A percentile compares a stretch with the other conserved stretches of the same genome.
phyloP scores from a whole-genome alignment of 1,140 invertebrate species.

The Cherax quadricarinatus region DNA sequence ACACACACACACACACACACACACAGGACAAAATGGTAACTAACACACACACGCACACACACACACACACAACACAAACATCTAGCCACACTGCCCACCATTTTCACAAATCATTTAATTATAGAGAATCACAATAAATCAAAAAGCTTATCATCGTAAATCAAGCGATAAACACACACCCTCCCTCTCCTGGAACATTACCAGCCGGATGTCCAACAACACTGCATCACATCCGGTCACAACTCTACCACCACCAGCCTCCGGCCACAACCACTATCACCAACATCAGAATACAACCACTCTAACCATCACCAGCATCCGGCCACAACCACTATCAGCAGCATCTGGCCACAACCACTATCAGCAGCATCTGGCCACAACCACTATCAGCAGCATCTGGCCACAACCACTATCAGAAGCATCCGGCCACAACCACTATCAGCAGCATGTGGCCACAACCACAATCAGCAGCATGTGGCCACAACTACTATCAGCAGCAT shows the following conservation, averaged over 20 bases:
- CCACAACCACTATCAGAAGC: too few species aligned
- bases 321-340: neutral
- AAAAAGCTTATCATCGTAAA: slow-evolving; percentile 56
- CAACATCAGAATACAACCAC: neutral
- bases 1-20: neutral
- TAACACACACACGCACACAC: neutral
- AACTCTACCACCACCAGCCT: neutral
- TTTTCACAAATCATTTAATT: slow-evolving; percentile 58
- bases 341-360: neutral
- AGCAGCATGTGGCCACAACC: too few species aligned
- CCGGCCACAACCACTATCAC: neutral
- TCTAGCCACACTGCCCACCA: neutral
- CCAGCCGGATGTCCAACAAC: slow-evolving; percentile 40
- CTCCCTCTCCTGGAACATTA: slow-evolving; percentile 13
- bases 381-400: too few species aligned
- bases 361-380: too few species aligned
- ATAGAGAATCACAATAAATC: slow-evolving; percentile 58
- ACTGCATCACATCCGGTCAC: slow-evolving; percentile 26
- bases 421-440: too few species aligned
- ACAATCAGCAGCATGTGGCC: neutral
- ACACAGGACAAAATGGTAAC: too few species aligned
- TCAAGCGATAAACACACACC: slow-evolving; percentile 45
- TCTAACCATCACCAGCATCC: neutral
- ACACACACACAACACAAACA: neutral
- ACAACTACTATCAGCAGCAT: too few species aligned